Base-by-base conservation (phyloP, 2,797 vertebrate genomes). In the Cirrhinus mrigala region DNA sequence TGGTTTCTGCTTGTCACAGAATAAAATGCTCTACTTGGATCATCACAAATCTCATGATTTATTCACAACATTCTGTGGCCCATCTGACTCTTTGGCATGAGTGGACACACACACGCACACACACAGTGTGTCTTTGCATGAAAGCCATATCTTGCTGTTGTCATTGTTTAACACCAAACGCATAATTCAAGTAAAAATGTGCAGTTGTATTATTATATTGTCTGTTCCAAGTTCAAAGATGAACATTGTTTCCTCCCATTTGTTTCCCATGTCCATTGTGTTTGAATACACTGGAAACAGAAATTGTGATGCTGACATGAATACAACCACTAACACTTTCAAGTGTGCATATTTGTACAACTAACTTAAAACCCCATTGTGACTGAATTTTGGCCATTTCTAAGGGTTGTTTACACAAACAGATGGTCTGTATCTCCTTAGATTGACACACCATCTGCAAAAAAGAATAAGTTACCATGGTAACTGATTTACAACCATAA, bases 21-120 rank as follows among this genome's bases (percentile, higher is more conserved):
- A 85, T 85, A 62, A 90, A 90, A 91, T 88, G 89, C 89, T 92
- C 86, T 70, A 90, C 89, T 91, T 81, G 81, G 86, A 91, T 81
- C 73, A 70, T 89, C 87, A 68, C 73, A 88, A 70, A 89, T 88
- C 84, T 92, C 89, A 90, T 92, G 90, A 91, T 93, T 93, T 92
- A 94, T 93, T 94, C 90, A 93, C 83, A 10, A 84, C 46, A 85
- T 90, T 92, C 90, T 87, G 89, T 87, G 86, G 92, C 83, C 90
- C 90, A 90, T 88, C 89, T 90, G 89, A 90, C 87, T 87, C 74
- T 15, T 78, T 86, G 85, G 88, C 86, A 87, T 3, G 40, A 81
- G 48, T 81, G 86, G 77, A 62, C 81, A 78, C 4, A 64, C 77
- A 64, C 44, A 66, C 48, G 58, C 24, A 76, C 37, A 85, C 78